Evolutionary conservation across 1,140 invertebrate species (phyloP).

Genomic region (Laupala kohalensis): DNA sequence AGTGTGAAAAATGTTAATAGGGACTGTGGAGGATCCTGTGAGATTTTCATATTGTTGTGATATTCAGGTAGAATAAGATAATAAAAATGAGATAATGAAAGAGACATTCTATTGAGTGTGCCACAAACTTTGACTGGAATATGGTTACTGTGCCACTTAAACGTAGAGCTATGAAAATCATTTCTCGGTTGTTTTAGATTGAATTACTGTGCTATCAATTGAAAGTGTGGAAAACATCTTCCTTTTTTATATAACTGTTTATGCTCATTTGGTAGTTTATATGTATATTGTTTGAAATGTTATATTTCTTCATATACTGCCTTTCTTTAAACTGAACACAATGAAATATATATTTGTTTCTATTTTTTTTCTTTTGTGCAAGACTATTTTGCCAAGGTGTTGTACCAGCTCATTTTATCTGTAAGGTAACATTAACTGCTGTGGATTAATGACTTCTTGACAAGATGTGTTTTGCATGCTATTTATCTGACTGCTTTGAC

Average conservation of each 20-base stretch:
- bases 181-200: background rate
- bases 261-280: background rate
- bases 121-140: background rate
- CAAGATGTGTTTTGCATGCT: constrained; percentile 2
- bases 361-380: background rate
- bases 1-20: background rate
- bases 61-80: constrained; percentile 9
- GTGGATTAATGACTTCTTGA: constrained; percentile 1
- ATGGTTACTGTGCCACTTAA: background rate
- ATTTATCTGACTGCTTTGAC: constrained; percentile 5
- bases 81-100: background rate
- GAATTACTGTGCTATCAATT: constrained; percentile 1
- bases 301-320: background rate
- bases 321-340: background rate
- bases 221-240: background rate
- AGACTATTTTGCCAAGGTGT: background rate
- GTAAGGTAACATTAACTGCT: constrained; percentile 1
- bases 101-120: background rate
- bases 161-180: background rate
- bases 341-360: background rate
- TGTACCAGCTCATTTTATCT: constrained; percentile 1
- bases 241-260: background rate
- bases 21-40: constrained; percentile 1
- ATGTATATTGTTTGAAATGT: background rate
- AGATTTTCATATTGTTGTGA: constrained; percentile 13